Evolutionary conservation across 2,797 vertebrate species (phyloP), one percentile per base, ranked within the genome.

Genomic region (Peromyscus melanophrys): DNA sequence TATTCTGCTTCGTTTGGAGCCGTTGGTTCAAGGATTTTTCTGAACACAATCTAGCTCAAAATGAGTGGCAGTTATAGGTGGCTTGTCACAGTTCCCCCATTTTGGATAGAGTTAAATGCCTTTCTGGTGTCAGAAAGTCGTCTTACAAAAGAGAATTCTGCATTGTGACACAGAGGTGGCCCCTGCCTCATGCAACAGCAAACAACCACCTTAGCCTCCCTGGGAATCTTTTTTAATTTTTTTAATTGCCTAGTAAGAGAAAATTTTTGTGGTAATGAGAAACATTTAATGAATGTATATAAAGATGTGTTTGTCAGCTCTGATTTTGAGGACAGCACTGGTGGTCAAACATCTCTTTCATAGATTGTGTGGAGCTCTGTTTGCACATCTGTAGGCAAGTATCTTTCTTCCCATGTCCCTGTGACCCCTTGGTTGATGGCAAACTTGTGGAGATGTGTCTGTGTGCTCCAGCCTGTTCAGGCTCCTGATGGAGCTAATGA

Each of bases 11-110:
- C 40, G 6, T 80, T 76, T 63, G 46, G 96, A 93, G 75, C 71
- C 5, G 46, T 71, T 34, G 11, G 61, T 69, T 93, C 89, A 69
- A 96, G 59, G 59, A 67, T 78, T 93, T 96, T 90, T 91, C 96
- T 90, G 84, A 90, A 93, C 67, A 95, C 4, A 31, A 0, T 55
- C 57, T 90, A 91, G 43, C 34, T 81, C 55, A 40, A 71, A 89
- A 19, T 25, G 65, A 92, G 65, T 34, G 82, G 81, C 49, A 31
- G 21, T 85, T 69, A 31, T 40, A 78, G 90, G 57, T 43, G 75
- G 57, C 63, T 85, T 34, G 49, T 92, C 78, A 59, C 0, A 1
- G 81, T 92, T 63, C 49, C 49, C 16, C 59, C 19, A 19, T 90
- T 85, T 89, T n/a, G 63, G 78, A 43, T 14, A 2, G 65, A 46